Evolutionary conservation across 2,797 vertebrate genomes (phyloP).

Genomic region (Spondyliosoma cantharus): DNA sequence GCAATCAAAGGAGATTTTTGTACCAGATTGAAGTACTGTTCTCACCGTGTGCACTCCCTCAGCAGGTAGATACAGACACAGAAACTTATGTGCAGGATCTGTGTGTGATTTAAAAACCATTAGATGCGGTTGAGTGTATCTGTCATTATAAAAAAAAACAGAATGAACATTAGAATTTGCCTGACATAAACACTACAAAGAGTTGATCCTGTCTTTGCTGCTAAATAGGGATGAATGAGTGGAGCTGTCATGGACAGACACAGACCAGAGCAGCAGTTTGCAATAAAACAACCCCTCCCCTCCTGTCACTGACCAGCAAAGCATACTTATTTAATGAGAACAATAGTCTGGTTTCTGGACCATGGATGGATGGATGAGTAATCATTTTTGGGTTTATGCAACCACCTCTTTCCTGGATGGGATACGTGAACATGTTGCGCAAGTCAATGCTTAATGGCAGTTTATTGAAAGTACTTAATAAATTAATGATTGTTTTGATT

Average conservation of each 20-base stretch:
- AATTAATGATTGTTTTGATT: too few species aligned
- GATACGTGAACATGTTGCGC: slow-evolving; percentile 50
- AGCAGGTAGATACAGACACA: not conserved
- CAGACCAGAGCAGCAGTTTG: slow-evolving; percentile 38
- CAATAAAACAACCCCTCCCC: slow-evolving; percentile 21
- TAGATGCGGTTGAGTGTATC: not conserved
- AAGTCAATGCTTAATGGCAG: slow-evolving; percentile 35
- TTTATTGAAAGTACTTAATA: slow-evolving; percentile 24
- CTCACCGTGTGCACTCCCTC: not conserved
- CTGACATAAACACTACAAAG: not conserved
- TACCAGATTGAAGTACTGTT: not conserved
- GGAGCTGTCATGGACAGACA: slow-evolving; percentile 21
- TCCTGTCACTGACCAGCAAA: slow-evolving; percentile 31
- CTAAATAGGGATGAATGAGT: slow-evolving; percentile 11
- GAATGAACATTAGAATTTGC: not conserved
- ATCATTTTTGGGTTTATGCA: slow-evolving; percentile 58
- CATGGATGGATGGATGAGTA: slow-evolving; percentile 42
- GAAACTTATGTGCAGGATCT: not conserved
- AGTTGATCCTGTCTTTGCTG: not conserved
- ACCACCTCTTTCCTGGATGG: slow-evolving; percentile 35
- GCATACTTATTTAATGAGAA: slow-evolving; percentile 57
- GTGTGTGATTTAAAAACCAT: not conserved
- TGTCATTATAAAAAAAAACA: not conserved
- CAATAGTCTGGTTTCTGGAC: slow-evolving; percentile 36
- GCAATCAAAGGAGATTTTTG: slow-evolving; percentile 11